Percentiles rank a stretch among this genome's conserved stretches.
Evolutionary conservation across 2,113 vertebrate genomes (phyloP).

Genomic region (Phrynosoma blainvillii): DNA sequence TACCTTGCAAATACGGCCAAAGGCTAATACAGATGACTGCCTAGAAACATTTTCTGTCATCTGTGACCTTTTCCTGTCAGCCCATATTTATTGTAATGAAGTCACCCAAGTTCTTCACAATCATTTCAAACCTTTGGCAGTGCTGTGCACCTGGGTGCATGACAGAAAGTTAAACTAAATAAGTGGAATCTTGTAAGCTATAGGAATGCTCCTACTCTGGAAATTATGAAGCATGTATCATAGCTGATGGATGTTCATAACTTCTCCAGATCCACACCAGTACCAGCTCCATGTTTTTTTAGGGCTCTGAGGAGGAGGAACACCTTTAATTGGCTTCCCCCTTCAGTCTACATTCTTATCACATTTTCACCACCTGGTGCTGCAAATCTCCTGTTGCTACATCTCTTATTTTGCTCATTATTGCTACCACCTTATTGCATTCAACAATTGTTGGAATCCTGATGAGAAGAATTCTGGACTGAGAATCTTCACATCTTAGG

Average conservation of each 20-base stretch:
- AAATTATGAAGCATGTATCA: background rate
- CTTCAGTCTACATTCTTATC: too few species aligned
- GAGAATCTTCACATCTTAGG: too few species aligned
- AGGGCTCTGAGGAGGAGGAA: too few species aligned
- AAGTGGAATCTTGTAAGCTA: background rate
- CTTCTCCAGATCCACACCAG: too few species aligned
- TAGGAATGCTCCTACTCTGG: background rate
- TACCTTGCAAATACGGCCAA: too few species aligned
- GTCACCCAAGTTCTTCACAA: background rate
- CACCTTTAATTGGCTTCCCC: too few species aligned
- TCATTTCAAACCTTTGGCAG: background rate
- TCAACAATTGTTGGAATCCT: too few species aligned
- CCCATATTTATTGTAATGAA: background rate
- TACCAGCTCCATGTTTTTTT: too few species aligned
- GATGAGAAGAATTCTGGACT: background rate
- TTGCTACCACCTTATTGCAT: too few species aligned
- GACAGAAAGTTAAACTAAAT: background rate
- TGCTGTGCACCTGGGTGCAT: background rate
- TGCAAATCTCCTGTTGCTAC: too few species aligned
- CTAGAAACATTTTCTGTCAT: background rate
- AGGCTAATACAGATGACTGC: background rate
- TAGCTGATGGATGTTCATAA: background rate
- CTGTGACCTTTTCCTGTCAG: background rate
- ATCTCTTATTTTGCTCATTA: too few species aligned
- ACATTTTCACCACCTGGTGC: too few species aligned